Base-by-base conservation (phyloP, 2,888 invertebrate species). In the Dryomyza anilis region DNA sequence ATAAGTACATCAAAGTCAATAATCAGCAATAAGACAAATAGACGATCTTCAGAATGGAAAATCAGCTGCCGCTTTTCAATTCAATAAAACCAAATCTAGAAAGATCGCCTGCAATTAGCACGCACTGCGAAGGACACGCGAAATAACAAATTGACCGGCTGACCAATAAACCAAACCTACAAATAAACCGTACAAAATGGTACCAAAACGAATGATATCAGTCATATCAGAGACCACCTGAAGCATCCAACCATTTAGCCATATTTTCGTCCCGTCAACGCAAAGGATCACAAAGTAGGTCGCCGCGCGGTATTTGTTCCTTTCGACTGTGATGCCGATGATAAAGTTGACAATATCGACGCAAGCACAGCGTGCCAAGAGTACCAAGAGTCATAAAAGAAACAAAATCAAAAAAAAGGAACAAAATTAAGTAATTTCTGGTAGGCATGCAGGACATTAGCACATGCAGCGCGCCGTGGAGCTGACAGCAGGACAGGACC, bases 361-460 rank as follows among this genome's bases (percentile, higher is more conserved):
- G 19, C 12, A 36, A 21, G 55, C 33, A 5, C 33, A 33, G 33
- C 33, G 33, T 21, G 36, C 45, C 8, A 36, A 27, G 57, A 23
- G 30, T 25, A 10, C 21, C 19, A n/a, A 10, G 3, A 57, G 10
- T 3, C 25, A 27, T 19, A 25, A 30, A 55, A 12, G 39, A 29
- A 48, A 45, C 10, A 14, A 12, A 25, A n/a, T 14, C 25, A n/a
- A 25, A 46, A 21, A 46, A 29, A n/a, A 55, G 33, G 43, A n/a
- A 39, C 8, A 60, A 61, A 61, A 61, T 61, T 61, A 25, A 53
- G 61, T 52, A 23, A 61, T 52, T 61, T 61, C 53, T 61, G 27
- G 61, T 43, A 52, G 61, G 61, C 53, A 43, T 29, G 39, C 39
- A 61, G 61, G 52, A 61, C 53, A 52, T 61, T 61, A 61, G 52